Conservation (phyloP, 2,797 vertebrate genomes). For the Danio tinwini region DNA sequence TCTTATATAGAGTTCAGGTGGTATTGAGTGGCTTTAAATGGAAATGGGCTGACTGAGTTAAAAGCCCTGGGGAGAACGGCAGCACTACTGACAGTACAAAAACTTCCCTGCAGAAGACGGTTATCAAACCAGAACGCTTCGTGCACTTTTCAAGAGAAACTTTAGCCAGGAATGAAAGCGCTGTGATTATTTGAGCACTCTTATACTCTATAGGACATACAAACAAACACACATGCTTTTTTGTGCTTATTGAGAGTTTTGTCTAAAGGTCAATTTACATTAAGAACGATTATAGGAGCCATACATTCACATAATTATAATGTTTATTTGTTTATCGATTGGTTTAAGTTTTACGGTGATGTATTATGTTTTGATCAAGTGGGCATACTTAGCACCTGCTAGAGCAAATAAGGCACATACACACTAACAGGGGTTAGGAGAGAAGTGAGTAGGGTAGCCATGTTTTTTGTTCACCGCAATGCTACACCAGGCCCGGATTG, state of each 20-base stretch:
- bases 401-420: too few species aligned
- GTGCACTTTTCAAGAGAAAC: background rate
- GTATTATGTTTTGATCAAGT: too few species aligned
- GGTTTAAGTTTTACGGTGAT: too few species aligned
- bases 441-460: too few species aligned
- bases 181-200: background rate
- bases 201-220: background rate
- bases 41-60: constrained; percentile 26
- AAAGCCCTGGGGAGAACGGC: background rate
- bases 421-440: too few species aligned
- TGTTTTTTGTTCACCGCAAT: too few species aligned
- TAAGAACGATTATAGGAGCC: too few species aligned
- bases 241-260: background rate
- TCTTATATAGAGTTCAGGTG: constrained; percentile 37
- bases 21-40: constrained; percentile 43
- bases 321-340: too few species aligned
- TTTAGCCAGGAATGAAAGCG: background rate
- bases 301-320: too few species aligned
- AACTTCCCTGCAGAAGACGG: background rate
- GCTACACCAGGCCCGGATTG: too few species aligned
- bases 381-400: too few species aligned
- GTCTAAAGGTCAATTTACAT: background rate
- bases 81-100: background rate
- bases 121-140: background rate
- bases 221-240: background rate